Conservation (phyloP, 2,113 vertebrate species). For the Vidua macroura region DNA sequence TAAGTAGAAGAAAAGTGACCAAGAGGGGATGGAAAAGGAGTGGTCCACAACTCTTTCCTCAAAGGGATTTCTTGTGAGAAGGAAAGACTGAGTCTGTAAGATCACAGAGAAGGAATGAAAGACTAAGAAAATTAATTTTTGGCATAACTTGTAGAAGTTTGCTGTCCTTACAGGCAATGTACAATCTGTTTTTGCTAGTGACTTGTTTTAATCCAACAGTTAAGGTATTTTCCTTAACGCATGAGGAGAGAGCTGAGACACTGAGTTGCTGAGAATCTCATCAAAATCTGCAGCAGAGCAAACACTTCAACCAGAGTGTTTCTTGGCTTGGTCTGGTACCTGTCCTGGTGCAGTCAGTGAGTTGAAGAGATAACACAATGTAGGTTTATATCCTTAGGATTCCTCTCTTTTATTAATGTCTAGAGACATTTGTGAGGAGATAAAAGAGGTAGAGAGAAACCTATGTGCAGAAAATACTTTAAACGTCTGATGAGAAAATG, state of each 20-base stretch:
- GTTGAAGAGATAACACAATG: background rate
- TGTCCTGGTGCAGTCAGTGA: background rate
- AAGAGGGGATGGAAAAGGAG: background rate
- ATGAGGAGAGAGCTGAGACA: background rate
- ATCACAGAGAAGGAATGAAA: background rate
- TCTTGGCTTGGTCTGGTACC: fast-evolving
- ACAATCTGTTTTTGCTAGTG: background rate
- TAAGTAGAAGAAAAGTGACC: background rate
- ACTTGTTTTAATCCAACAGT: background rate
- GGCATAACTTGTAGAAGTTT: background rate
- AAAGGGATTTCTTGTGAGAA: background rate
- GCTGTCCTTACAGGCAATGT: background rate
- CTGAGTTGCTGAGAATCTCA: background rate
- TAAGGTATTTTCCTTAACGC: background rate
- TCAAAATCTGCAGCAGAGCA: background rate
- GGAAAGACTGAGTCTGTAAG: background rate
- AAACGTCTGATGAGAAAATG: background rate
- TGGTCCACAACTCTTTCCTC: background rate
- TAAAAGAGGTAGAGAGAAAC: background rate
- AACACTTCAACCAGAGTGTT: background rate
- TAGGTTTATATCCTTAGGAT: background rate
- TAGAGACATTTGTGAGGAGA: background rate
- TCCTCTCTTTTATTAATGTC: background rate
- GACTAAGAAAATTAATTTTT: background rate
- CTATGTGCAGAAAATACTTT: background rate